phyloP scores from a whole-genome alignment of 2,888 invertebrate species.

The Dryadula phaetusa region DNA sequence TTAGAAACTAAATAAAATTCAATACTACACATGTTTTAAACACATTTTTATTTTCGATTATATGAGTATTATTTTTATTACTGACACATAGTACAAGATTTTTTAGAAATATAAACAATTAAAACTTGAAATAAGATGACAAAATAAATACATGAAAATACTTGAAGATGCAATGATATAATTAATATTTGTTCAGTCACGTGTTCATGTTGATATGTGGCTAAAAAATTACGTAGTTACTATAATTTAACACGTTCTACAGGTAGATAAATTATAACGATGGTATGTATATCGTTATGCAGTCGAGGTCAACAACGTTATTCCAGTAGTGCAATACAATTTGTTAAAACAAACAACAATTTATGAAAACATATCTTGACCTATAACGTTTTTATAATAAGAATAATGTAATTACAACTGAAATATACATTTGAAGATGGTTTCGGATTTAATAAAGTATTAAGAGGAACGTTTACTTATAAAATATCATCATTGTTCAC shows the following conservation, averaged over 20 bases:
- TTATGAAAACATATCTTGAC: conserved; percentile 22
- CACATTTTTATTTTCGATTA: too few species aligned
- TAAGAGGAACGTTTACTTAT: too few species aligned
- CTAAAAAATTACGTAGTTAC: background rate
- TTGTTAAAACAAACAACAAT: conserved; percentile 15
- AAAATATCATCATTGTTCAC: too few species aligned
- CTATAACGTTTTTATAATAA: background rate
- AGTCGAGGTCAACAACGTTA: conserved; percentile 11
- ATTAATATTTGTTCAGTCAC: conserved; percentile 2
- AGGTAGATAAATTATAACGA: conserved; percentile 13
- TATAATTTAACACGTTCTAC: background rate
- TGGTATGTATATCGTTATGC: conserved; percentile 1
- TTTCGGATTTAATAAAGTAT: too few species aligned
- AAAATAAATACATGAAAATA: background rate
- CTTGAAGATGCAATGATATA: background rate
- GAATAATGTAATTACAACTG: background rate
- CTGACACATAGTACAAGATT: too few species aligned
- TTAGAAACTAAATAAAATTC: too few species aligned
- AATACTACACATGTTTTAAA: too few species aligned
- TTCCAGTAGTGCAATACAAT: conserved; percentile 15
- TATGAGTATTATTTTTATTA: too few species aligned
- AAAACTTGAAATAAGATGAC: background rate
- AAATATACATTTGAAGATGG: too few species aligned
- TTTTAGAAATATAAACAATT: too few species aligned
- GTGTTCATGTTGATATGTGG: background rate